These are phyloP conservation scores for Typhlomys cinereus DNA, from an alignment of 2,113 vertebrate species.

Conservation along the genomic window DNA sequence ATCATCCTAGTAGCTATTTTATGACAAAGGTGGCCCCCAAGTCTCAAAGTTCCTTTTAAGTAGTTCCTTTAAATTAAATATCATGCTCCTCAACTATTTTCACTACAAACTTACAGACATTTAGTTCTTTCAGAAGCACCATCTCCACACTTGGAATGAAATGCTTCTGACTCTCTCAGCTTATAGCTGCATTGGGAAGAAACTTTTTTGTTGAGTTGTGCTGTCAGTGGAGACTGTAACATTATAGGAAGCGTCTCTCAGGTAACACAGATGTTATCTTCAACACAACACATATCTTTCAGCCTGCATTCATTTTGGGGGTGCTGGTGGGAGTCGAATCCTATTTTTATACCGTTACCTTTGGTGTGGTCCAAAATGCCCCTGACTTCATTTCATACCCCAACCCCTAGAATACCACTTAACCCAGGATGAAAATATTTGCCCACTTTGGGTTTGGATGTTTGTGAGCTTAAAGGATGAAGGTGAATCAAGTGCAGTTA, in stretches of 20 bases:
- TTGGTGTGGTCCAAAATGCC: constrained; percentile 54
- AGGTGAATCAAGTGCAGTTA: constrained; percentile 19
- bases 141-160: too few relatives aligned
- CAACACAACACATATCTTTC: background rate
- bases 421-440: constrained; percentile 26
- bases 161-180: too few relatives aligned
- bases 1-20: constrained; percentile 18
- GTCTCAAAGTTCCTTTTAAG: too few relatives aligned
- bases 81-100: too few relatives aligned
- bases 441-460: constrained; percentile 51
- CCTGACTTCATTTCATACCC: constrained; percentile 45
- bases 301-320: constrained; percentile 33
- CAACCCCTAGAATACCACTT: constrained; percentile 9
- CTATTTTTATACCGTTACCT: constrained; percentile 53
- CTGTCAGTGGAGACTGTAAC: background rate
- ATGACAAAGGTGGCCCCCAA: background rate
- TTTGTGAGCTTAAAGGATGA: constrained; percentile 41
- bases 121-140: too few relatives aligned
- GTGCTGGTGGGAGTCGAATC: too few relatives aligned
- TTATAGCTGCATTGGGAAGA: too few relatives aligned
- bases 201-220: constrained; percentile 38
- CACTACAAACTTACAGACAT: too few relatives aligned
- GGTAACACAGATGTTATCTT: constrained; percentile 32
- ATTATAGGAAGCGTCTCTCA: constrained; percentile 22
- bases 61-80: too few relatives aligned